Conservation (phyloP, 2,113 vertebrate genomes). For the Saccopteryx leptura region DNA sequence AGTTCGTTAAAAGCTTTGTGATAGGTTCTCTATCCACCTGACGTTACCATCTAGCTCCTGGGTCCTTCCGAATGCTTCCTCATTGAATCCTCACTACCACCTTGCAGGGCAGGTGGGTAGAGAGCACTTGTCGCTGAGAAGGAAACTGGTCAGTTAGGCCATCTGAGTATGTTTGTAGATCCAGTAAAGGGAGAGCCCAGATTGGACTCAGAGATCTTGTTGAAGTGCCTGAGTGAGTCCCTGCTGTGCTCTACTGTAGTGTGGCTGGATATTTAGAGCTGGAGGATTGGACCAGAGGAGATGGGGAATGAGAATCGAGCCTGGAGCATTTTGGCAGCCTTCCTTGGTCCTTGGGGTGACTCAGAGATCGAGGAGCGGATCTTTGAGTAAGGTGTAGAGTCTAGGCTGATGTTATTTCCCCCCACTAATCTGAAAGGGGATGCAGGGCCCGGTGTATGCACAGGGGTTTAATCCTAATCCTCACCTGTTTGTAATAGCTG, state of each 20-base stretch:
- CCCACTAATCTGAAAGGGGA: neutral
- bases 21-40: neutral
- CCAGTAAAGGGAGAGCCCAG: neutral
- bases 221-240: too few relatives aligned
- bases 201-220: neutral
- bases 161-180: neutral
- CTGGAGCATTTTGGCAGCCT: neutral
- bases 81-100: rapidly evolving
- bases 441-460: rapidly evolving
- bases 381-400: neutral
- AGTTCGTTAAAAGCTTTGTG: neutral
- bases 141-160: neutral
- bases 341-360: too few relatives aligned
- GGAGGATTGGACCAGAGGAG: neutral
- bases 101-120: neutral
- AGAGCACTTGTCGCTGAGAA: neutral
- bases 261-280: neutral
- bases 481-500: neutral
- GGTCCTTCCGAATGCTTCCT: neutral
- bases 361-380: neutral
- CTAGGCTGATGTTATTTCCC: neutral
- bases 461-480: neutral
- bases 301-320: neutral
- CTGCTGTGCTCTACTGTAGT: too few relatives aligned
- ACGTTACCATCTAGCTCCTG: neutral